phyloP scores from a whole-genome alignment of 2,113 vertebrate species.

The Nicator chloris region DNA sequence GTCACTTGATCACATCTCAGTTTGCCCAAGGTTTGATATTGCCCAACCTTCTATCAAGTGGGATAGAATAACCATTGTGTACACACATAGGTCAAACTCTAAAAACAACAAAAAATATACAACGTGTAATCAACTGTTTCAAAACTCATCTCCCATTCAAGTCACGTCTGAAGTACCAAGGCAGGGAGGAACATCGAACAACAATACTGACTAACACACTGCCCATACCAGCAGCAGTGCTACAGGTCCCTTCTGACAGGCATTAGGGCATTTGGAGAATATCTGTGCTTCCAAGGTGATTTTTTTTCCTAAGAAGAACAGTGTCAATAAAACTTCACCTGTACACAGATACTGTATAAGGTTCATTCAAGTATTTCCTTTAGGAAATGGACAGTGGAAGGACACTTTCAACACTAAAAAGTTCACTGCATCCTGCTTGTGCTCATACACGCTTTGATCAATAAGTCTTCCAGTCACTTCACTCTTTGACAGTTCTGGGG shows the following conservation, averaged over 20 bases:
- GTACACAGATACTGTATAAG: slow-evolving; percentile 44
- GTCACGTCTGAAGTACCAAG: slow-evolving; percentile 45
- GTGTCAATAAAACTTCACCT: slow-evolving; percentile 46
- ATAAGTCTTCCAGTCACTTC: background rate
- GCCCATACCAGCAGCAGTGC: slow-evolving; percentile 16
- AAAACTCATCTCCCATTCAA: slow-evolving; percentile 13
- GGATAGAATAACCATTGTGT: slow-evolving; percentile 27
- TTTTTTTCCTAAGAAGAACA: background rate
- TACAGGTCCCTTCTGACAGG: slow-evolving; percentile 5
- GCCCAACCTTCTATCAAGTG: background rate
- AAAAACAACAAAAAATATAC: background rate
- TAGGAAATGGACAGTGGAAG: slow-evolving; percentile 55
- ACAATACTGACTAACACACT: slow-evolving; percentile 46
- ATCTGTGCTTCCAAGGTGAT: background rate
- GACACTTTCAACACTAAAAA: slow-evolving; percentile 38
- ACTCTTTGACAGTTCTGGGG: background rate
- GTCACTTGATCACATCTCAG: background rate
- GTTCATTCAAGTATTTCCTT: slow-evolving; percentile 71
- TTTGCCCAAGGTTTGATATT: background rate
- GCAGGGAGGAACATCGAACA: slow-evolving; percentile 25
- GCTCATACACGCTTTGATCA: slow-evolving; percentile 3
- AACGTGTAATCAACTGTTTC: slow-evolving; percentile 32
- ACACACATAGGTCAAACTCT: background rate
- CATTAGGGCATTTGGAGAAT: slow-evolving; percentile 1
- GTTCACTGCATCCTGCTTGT: slow-evolving; percentile 10